These are phyloP conservation scores for Beroe forskalii DNA, from an alignment of 37 sponge, comb jelly and placozoan genomes.

Conservation along the genomic window DNA sequence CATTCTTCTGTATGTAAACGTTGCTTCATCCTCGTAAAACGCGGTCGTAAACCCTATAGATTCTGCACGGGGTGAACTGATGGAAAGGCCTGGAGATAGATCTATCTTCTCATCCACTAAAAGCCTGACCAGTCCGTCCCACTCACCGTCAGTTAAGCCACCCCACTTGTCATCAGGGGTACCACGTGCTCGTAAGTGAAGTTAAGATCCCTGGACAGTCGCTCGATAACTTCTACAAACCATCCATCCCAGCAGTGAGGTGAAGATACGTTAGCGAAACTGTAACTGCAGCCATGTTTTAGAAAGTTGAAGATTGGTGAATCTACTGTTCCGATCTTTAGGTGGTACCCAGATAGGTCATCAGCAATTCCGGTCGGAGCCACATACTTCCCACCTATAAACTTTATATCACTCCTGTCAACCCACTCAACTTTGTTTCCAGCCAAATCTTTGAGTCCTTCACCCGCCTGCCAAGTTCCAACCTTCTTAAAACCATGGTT, in stretches of 20 bases:
- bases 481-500: slow-evolving; percentile 18
- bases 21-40: background rate
- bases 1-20: background rate
- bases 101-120: slow-evolving; percentile 3
- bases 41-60: background rate
- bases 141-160: background rate
- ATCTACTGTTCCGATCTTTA: background rate
- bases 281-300: background rate
- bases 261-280: background rate
- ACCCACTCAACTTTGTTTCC: background rate
- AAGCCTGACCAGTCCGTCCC: background rate
- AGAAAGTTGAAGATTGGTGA: background rate
- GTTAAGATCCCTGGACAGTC: background rate
- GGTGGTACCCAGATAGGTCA: background rate
- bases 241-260: background rate
- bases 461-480: background rate
- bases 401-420: background rate
- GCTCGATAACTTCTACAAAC: background rate
- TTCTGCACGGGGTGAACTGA: background rate
- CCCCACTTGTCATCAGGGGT: slow-evolving; percentile 1
- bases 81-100: background rate
- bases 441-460: background rate
- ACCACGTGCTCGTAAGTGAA: background rate
- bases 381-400: background rate
- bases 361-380: slow-evolving; percentile 12